phyloP scores from a whole-genome alignment of 2,113 vertebrate genomes.

The Phaetusa simplex region DNA sequence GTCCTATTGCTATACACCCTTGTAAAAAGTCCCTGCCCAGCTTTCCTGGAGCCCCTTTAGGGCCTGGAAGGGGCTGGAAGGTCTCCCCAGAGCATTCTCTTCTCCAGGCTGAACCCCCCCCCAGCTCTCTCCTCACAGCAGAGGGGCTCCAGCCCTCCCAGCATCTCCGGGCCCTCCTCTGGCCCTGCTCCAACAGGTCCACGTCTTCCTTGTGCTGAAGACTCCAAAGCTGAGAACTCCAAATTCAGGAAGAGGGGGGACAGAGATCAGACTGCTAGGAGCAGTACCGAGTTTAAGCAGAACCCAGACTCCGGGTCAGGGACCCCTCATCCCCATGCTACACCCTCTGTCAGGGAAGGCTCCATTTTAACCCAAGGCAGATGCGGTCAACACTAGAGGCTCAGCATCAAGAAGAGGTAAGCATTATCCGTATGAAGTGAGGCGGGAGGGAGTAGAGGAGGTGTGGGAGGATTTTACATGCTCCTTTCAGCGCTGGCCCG shows the following conservation, averaged over 20 bases:
- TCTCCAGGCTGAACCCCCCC: not conserved
- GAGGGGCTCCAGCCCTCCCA: not conserved
- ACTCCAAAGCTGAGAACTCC: not conserved
- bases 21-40: too few relatives aligned
- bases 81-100: not conserved
- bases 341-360: not conserved
- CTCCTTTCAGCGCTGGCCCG: not conserved
- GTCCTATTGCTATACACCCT: too few relatives aligned
- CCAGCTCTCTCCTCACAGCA: not conserved
- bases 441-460: not conserved
- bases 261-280: not conserved
- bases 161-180: not conserved
- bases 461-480: not conserved
- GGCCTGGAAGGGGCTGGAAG: too few relatives aligned
- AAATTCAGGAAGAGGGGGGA: not conserved
- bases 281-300: not conserved
- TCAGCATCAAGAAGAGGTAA: not conserved
- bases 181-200: not conserved
- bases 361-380: not conserved
- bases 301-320: not conserved
- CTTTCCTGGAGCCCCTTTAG: too few relatives aligned
- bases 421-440: not conserved
- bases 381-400: accelerated
- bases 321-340: not conserved
- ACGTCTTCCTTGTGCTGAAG: not conserved